A percentile compares a stretch with the other conserved stretches of the same genome.
Conservation (phyloP, 1,140 invertebrate species). For the Bombus polaris region DNA sequence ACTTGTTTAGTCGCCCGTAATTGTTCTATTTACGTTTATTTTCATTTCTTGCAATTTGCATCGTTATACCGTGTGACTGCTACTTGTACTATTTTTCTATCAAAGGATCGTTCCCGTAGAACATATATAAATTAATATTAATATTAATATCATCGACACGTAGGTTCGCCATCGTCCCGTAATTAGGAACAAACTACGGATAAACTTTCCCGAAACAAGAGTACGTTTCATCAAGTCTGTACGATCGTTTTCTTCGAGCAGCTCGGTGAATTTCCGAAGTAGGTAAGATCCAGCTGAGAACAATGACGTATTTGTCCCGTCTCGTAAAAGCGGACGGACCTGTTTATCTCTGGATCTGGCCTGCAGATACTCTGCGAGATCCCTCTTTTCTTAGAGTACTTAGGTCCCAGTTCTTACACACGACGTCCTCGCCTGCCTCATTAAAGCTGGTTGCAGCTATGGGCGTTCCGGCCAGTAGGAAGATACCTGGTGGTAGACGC, state of each 20-base stretch:
- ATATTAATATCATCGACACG: too few relatives aligned
- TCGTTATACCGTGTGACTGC: too few relatives aligned
- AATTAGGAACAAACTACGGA: too few relatives aligned
- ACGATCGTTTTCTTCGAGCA: background rate
- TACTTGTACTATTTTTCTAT: too few relatives aligned
- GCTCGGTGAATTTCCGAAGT: background rate
- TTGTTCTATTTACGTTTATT: too few relatives aligned
- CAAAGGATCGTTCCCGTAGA: too few relatives aligned
- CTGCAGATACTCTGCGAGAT: slow-evolving; percentile 47
- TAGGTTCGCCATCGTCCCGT: too few relatives aligned
- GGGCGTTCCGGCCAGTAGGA: background rate
- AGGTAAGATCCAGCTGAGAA: background rate
- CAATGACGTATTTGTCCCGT: background rate
- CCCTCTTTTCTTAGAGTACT: slow-evolving; percentile 42
- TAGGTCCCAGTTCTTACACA: slow-evolving; percentile 55
- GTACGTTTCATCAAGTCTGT: background rate
- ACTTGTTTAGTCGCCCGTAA: too few relatives aligned
- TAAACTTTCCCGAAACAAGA: background rate
- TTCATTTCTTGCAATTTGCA: too few relatives aligned
- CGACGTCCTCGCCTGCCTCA: slow-evolving; percentile 53
- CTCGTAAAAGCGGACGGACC: slow-evolving; percentile 6
- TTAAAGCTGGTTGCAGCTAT: slow-evolving; percentile 55
- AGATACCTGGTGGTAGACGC: slow-evolving; percentile 22
- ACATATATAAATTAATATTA: too few relatives aligned
- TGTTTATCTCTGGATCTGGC: slow-evolving; percentile 50